Percentiles rank a stretch among this genome's conserved stretches.
Conservation (phyloP, 2,888 invertebrate species). For the Cheilosia variabilis region DNA sequence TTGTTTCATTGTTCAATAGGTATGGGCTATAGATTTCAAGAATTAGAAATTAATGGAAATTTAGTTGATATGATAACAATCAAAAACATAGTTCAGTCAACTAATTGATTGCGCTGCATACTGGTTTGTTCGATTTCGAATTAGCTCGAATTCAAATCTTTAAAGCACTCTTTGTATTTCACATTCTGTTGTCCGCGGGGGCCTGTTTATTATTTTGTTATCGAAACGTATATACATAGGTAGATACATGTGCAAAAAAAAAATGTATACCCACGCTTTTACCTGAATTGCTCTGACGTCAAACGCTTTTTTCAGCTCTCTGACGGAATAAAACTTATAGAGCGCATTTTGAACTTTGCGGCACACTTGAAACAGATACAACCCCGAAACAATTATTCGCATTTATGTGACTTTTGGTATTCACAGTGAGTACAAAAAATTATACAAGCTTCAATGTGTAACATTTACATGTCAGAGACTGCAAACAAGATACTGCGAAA, state of each 20-base stretch:
- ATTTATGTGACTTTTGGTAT: constrained; percentile 19
- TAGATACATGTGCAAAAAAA: background rate
- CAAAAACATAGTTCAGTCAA: too few species aligned
- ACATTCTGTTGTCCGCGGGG: background rate
- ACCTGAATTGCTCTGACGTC: constrained; percentile 55
- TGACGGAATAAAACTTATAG: constrained; percentile 14
- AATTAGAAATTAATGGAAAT: too few species aligned
- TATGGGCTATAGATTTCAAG: too few species aligned
- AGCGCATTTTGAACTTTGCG: constrained; percentile 46
- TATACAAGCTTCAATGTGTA: background rate
- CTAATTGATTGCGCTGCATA: background rate
- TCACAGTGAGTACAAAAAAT: background rate
- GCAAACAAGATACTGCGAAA: background rate
- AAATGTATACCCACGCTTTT: constrained; percentile 18
- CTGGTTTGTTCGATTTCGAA: background rate
- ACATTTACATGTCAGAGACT: background rate
- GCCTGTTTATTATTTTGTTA: background rate
- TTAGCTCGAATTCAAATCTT: too few species aligned
- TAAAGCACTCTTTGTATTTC: background rate
- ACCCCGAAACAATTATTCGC: constrained; percentile 37
- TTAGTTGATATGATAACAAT: too few species aligned
- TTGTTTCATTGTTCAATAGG: too few species aligned
- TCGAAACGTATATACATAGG: background rate
- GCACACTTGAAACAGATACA: constrained; percentile 43
- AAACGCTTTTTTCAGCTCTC: constrained; percentile 23